phyloP scores from a whole-genome alignment of 2,797 vertebrate species.

The Characodon lateralis region DNA sequence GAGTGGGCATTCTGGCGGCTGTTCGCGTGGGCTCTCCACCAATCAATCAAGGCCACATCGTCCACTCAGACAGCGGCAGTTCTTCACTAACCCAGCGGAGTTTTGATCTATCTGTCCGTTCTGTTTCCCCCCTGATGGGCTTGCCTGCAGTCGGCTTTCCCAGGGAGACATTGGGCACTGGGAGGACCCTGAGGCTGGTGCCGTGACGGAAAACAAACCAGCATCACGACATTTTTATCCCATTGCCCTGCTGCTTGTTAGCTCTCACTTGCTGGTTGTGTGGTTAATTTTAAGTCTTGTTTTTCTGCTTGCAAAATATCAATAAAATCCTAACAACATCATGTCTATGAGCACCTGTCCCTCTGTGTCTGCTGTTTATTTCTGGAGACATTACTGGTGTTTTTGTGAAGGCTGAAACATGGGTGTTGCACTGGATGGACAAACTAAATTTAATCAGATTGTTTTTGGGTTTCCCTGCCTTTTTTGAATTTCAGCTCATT shows the following conservation, averaged over 20 bases:
- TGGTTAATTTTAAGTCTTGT: conserved; percentile 99
- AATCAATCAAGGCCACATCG: conserved; percentile 17
- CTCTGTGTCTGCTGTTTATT: conserved; percentile 54
- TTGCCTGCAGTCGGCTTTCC: conserved; percentile 90
- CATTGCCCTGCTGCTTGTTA: conserved; percentile 99
- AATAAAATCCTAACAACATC: conserved; percentile 89
- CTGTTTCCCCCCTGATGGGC: conserved; percentile 51
- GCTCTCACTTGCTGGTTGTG: conserved; percentile 98
- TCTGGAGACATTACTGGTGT: not conserved
- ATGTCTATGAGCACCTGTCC: conserved; percentile 59
- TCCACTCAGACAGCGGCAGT: conserved; percentile 33
- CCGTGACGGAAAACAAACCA: conserved; percentile 95
- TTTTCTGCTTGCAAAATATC: conserved; percentile 99
- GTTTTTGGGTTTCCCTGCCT: not conserved
- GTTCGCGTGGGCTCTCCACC: not conserved
- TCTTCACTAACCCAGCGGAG: conserved; percentile 66
- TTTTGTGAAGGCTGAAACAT: not conserved
- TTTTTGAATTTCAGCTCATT: not conserved
- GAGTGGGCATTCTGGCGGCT: conserved; percentile 37
- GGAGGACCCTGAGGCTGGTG: conserved; percentile 95
- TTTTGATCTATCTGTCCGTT: conserved; percentile 68
- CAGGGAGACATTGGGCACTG: conserved; percentile 92
- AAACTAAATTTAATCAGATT: not conserved
- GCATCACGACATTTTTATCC: conserved; percentile 99
- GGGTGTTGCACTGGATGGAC: not conserved